Base-by-base conservation (phyloP, 2,888 invertebrate genomes). In the Melieria crassipennis region DNA sequence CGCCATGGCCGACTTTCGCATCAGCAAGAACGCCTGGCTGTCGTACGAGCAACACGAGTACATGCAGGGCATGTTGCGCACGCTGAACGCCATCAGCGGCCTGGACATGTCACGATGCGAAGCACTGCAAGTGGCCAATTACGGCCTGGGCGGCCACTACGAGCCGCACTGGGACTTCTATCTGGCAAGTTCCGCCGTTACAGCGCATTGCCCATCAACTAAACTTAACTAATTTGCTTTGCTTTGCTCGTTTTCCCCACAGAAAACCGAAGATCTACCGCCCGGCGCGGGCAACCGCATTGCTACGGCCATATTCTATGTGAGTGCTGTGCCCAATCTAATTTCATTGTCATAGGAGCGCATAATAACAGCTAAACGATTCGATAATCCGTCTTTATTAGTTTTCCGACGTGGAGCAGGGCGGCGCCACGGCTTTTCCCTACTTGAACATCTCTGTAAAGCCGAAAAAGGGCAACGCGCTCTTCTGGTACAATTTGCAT, bases 81-180 rank as follows among this genome's bases (percentile, higher is more conserved):
- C 91, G 96, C 89, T 96, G 94, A 74, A 74, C 61, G 87, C 88
- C 72, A 82, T 90, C 73, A 90, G 91, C n/a, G 89, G 89, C 5
- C 83, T 92, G 65, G 88, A 88, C 46, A 87, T 90, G 86, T 87
- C 87, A 42, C 90, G 89, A 43, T 90, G 91, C 5, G 99, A 99
- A 87, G 96, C 98, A 82, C 88, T 99, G 77, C 99, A 99, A 88
- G 96, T 99, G 68, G 98, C 97, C 79, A 99, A 99, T 88, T 99
- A 99, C 87, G 99, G 99, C 13, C 94, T 99, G 77, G 99, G 98
- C 7, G 99, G 98, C 0, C 98, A 99, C 86, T 99, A 99, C 86
- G 98, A 98, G 83, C 98, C 98, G n/a, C 99, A 99, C 87, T 98
- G 92, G 87, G 98, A 95, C 85, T 95, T 94, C 67, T 82, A 80